Evolutionary conservation across 2,113 vertebrate genomes (phyloP), one percentile per base, ranked within the genome.

Genomic region (Oncorhynchus kisutch): DNA sequence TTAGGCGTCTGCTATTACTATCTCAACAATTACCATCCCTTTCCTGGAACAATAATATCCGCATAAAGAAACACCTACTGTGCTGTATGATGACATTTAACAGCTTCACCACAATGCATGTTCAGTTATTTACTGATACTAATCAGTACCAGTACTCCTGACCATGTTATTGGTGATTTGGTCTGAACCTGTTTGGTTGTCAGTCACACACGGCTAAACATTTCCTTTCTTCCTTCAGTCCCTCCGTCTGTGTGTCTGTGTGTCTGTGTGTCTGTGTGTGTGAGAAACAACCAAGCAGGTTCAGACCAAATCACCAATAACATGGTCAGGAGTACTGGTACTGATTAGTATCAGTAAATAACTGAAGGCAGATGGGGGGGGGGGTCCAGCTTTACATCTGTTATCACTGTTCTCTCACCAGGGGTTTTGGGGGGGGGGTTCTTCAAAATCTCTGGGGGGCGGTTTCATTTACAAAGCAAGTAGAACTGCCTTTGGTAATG

Each of bases 381-480:
- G 39, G 59, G 14, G 22, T 49, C 9, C 14, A 60, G 48, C 60
- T 70, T 77, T 67, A 76, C 68, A 31, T 20, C 31, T 60, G 48
- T 78, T 71, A 74, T 62, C n/a, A 59, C 65, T 73, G 45, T 39
- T 12, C 67, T 57, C 67, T 62, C 62, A 70, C 65, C 78, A 59
- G 60, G 39, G 69, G 69, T 51, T 81, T 75, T 67, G 5, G 3
- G 57, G 54, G 25, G 25, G 29, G 39, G 9, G 39, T 45, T 45
- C 70, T 73, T 81, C 68, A 80, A 66, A 74, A 80, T 31, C 71
- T 79, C 72, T 71, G 82, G 67, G 13, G 34, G 84, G 87, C 83
- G 76, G 76, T 69, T 73, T 51, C 79, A 81, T 87, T 85, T 82
- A 85, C 82, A 85, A 82, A 85, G 79, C 86, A 71, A 66, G 7